A percentile compares a stretch with the other conserved stretches of the same genome.
Conservation (phyloP, 2,888 invertebrate genomes). For the Dryomyza anilis region DNA sequence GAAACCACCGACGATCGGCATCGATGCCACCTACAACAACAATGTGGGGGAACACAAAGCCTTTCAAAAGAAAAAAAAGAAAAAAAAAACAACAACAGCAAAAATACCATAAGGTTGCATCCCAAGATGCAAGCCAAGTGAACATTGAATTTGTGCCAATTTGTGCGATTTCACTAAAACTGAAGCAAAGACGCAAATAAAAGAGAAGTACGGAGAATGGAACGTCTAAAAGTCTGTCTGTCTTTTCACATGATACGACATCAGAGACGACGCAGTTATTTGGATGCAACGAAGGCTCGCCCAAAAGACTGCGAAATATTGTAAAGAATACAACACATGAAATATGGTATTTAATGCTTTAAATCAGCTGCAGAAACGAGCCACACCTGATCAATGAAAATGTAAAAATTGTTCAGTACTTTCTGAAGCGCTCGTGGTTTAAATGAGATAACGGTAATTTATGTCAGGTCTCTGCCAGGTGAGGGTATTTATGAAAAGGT, state of each 20-base stretch:
- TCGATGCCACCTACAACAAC: conserved; percentile 1
- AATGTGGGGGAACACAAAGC: not conserved
- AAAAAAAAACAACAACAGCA: not conserved
- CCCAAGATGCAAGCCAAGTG: too few relatives aligned
- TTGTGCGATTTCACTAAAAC: too few relatives aligned
- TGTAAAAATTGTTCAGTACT: conserved; percentile 28
- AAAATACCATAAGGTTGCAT: too few relatives aligned
- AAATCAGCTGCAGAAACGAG: not conserved
- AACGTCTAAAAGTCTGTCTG: conserved; percentile 5
- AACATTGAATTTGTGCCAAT: too few relatives aligned
- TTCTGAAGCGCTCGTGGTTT: conserved; percentile 7
- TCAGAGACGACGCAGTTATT: conserved; percentile 1
- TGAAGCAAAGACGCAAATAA: not conserved
- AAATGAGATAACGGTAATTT: conserved; percentile 29
- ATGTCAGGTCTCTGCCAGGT: conserved; percentile 7
- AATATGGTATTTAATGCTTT: conserved; percentile 11
- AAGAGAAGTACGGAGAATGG: not conserved
- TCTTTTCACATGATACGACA: too few relatives aligned
- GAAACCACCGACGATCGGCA: conserved; percentile 14
- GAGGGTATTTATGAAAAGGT: too few relatives aligned
- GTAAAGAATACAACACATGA: not conserved
- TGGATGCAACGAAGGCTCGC: not conserved
- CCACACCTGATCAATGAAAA: conserved; percentile 30
- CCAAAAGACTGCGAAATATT: not conserved
- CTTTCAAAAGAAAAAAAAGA: too few relatives aligned